Evolutionary conservation across 2,113 vertebrate genomes (phyloP), one percentile per base, ranked within the genome.

Genomic region (Perca flavescens): DNA sequence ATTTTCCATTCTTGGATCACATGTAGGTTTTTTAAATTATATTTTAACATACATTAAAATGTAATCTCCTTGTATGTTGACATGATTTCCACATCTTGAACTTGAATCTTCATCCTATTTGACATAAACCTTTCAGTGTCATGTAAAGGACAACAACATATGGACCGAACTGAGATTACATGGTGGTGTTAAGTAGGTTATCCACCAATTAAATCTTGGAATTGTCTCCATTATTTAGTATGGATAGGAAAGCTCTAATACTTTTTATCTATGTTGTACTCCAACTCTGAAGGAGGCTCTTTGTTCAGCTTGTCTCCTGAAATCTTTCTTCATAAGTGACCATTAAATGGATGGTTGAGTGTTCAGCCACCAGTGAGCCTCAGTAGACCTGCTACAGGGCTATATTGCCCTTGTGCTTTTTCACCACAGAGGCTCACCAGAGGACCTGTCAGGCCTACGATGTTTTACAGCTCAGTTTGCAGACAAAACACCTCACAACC

Each of bases 401-500:
- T 14, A 17, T 34, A 56, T 74, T 74, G 85, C 77, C 76, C 62
- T 63, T 74, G 84, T 85, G 87, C 72, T 22, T 5, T 72, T 87
- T 90, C 79, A 89, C 78, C 68, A 60, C 36, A 60, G 88, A 93
- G 80, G 78, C 86, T 83, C 78, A 85, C 82, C 90, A 80, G 80
- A 88, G 79, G 84, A 87, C 86, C 80, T 93, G 93, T 95, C 92
- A 94, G 79, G 69, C 58, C 83, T 62, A 83, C 61, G 34, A 93
- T 92, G 88, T 93, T 93, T 94, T 93, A 94, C 93, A 94, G 92
- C 92, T 93, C 84, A 71, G 83, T 87, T 89, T 93, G 81, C 88
- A 94, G 94, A 96, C 93, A 92, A 95, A 95, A 94, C 94, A 94
- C 86, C 86, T 92, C 89, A 90, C 89, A 80, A 93, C 86, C 87